These are phyloP conservation scores for Beaufortia kweichowensis DNA, from an alignment of 2,113 vertebrate species.

Conservation along the genomic window DNA sequence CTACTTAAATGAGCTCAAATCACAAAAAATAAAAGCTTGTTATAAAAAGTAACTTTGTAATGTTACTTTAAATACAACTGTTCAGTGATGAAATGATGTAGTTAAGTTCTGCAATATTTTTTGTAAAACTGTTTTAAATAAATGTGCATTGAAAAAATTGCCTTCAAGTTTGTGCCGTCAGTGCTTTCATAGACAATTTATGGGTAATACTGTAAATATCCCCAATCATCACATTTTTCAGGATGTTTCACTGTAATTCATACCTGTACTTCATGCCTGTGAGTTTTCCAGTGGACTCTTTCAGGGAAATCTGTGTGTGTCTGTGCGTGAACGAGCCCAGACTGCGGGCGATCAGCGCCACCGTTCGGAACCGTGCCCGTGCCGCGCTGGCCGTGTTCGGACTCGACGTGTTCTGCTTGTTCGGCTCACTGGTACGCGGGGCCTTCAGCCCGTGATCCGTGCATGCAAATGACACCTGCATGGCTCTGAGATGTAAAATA, in stretches of 20 bases:
- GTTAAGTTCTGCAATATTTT: neutral
- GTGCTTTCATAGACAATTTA: too few relatives aligned
- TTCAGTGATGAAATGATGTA: neutral
- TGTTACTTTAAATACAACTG: neutral
- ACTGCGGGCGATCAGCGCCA: constrained; percentile 95
- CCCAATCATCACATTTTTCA: neutral
- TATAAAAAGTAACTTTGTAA: neutral
- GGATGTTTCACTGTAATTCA: constrained; percentile 32
- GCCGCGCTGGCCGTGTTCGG: constrained; percentile 88
- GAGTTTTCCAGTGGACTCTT: constrained; percentile 97
- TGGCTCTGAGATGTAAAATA: constrained; percentile 66
- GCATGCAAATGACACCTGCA: constrained; percentile 99
- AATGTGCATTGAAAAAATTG: too few relatives aligned
- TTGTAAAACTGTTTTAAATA: too few relatives aligned
- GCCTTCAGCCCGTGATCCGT: constrained; percentile 95
- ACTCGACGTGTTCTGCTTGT: constrained; percentile 89
- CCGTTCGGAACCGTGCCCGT: constrained; percentile 91
- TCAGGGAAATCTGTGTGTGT: constrained; percentile 91
- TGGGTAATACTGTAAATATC: too few relatives aligned
- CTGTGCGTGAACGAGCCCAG: constrained; percentile 94
- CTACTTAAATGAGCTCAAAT: too few relatives aligned
- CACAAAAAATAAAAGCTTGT: neutral
- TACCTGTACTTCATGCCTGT: constrained; percentile 99
- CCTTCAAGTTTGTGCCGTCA: too few relatives aligned
- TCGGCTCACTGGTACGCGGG: constrained; percentile 87